Evolutionary conservation across 2,113 vertebrate genomes (phyloP), one percentile per base, ranked within the genome.

Genomic region (Corythaixoides concolor): DNA sequence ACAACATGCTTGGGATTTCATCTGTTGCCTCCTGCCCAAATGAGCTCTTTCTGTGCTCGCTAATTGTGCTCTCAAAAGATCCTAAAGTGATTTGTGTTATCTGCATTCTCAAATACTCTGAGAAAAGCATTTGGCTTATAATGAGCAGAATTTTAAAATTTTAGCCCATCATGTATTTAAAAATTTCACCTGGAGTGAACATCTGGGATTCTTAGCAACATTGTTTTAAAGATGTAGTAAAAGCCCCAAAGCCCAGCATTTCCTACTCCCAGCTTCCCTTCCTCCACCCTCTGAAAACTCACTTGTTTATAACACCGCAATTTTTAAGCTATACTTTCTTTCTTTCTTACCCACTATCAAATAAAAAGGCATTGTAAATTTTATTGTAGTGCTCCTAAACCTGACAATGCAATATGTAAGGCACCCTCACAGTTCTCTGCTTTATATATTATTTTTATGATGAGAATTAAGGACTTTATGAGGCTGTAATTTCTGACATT

Each of bases 371-470:
- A 91, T 92, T 98, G 91, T 98, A 98, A 98, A 98, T 98, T 98
- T 98, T 97, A 98, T 97, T 90, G 88, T 64, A 85, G 81, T 85
- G 47, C 97, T 98, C 92, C 97, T 98, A 98, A 98, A 97, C 94
- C 96, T 98, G 97, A 96, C 95, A 98, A 82, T 85, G 96, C 94
- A 98, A 96, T 97, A 97, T 97, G 97, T 49, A 97, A 98, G 96
- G 96, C 89, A 96, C 89, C 96, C 96, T 98, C 94, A 97, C 84
- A 97, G 95, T 98, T 97, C 97, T 94, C 96, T 93, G 97, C 97
- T 98, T 98, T 98, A 98, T 98, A 98, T 98, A 98, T 98, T 98
- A 98, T 97, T 98, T 98, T 98, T 98, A 98, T 97, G 94, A 94
- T 77, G 88, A 97, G 96, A 98, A 98, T 98, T 98, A 98, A 98